Evolutionary conservation across 2,113 vertebrate genomes (phyloP), one percentile per base, ranked within the genome.

Genomic region (Nesogale talazaci): DNA sequence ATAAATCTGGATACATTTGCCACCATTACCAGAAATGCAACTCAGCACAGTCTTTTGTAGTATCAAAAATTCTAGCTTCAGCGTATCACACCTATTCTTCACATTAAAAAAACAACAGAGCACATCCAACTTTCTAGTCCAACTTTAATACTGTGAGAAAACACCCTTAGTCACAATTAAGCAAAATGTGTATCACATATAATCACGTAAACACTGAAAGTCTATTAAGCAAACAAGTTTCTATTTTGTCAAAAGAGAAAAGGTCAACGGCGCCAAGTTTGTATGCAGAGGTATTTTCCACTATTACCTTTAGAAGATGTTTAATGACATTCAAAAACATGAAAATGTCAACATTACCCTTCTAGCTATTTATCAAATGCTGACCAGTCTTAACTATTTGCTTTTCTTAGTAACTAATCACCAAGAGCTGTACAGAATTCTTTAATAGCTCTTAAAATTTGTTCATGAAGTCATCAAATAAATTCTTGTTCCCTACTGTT

Each of bases 1-100:
- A 91, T 74, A 31, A 89, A 94, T 90, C 65, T 94, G 75, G 94
- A 95, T 88, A 90, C 4, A 95, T 90, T 34, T 95, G 70, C 27
- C 34, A 15, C 83, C 38, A 86, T 31, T 85, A 92, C 77, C 83
- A 94, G 94, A 88, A 95, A 79, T 40, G 59, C 31, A 96, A 86
- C n/a, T 95, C 38, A 89, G 94, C 90, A 91, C 25, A 67, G 16
- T 87, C 76, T 85, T 80, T 57, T 61, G 23, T 40, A 89, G 8
- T 90, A 89, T 72, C 57, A 77, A 20, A 76, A 89, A 88, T 95
- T 10, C 79, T 29, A 87, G 23, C 25, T 78, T 93, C 59, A 87
- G n/a, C 59, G 25, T 34, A 77, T 63, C 36, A 80, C 38, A 72
- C 29, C 34, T 91, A 93, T 29, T 23, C 65, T 83, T 40, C 79